phyloP scores from a whole-genome alignment of 2,797 vertebrate genomes.

The Microchirus variegatus region DNA sequence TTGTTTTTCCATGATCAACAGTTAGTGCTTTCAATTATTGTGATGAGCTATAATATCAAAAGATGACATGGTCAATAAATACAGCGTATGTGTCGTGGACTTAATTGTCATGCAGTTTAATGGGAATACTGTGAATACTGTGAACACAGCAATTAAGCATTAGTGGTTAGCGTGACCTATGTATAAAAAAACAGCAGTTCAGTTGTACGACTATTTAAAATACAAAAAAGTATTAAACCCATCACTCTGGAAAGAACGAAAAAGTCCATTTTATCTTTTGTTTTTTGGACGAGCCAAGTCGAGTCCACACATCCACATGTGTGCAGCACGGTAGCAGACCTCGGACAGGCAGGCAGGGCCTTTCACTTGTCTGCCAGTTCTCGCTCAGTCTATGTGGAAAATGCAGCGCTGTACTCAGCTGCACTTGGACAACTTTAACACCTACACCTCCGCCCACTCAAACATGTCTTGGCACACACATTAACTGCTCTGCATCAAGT shows the following conservation, averaged over 20 bases:
- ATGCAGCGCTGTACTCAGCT: slow-evolving; percentile 44
- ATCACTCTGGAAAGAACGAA: too few species aligned
- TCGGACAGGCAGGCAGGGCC: slow-evolving; percentile 18
- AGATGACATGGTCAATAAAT: too few species aligned
- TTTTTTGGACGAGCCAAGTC: slow-evolving; percentile 2
- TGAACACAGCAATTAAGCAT: too few species aligned
- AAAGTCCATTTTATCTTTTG: not conserved
- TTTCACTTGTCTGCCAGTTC: slow-evolving; percentile 33
- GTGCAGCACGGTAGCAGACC: slow-evolving; percentile 16
- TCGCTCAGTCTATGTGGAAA: slow-evolving; percentile 49
- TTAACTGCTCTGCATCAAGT: slow-evolving; percentile 58
- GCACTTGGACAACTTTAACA: slow-evolving; percentile 68
- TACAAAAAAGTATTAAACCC: too few species aligned
- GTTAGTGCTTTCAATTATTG: too few species aligned
- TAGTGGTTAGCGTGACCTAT: too few species aligned
- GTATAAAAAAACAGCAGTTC: too few species aligned
- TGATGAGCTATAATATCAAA: too few species aligned
- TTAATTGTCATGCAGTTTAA: too few species aligned
- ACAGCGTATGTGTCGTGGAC: too few species aligned
- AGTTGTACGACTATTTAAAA: too few species aligned
- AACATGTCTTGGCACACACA: slow-evolving; percentile 73
- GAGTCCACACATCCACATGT: slow-evolving; percentile 6
- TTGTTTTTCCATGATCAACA: not conserved
- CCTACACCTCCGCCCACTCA: slow-evolving; percentile 66
- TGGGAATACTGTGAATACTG: too few species aligned